phyloP scores from a whole-genome alignment of 2,797 vertebrate genomes.

The Sebastes itinus region DNA sequence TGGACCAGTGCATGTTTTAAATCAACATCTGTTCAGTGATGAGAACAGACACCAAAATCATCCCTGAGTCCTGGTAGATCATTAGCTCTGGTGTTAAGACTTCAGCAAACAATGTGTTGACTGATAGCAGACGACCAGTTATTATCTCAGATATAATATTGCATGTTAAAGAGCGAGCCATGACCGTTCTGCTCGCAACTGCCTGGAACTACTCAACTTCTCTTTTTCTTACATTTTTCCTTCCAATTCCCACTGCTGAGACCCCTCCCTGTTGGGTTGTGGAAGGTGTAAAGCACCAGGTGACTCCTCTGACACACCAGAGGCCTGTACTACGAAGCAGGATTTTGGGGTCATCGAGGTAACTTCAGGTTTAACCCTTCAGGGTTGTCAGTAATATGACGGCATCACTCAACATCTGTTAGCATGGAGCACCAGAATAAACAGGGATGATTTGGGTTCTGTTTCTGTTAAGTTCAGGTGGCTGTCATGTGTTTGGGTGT shows the following conservation, averaged over 20 bases:
- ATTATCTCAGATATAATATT: not conserved
- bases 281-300: no score
- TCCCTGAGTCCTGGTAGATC: constrained; percentile 2
- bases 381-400: no score
- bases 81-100: not conserved
- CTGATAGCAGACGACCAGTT: not conserved
- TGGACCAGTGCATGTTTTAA: not conserved
- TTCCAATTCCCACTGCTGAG: not conserved
- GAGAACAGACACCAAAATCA: constrained; percentile 14
- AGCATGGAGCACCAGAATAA: not conserved
- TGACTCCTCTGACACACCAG: no score
- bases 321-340: no score
- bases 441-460: constrained; percentile 16
- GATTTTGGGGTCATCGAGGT: no score
- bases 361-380: no score
- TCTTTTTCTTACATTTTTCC: not conserved
- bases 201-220: not conserved
- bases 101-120: not conserved
- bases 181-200: not conserved
- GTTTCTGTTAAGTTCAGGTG: not conserved
- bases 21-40: not conserved
- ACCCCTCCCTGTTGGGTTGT: no score
- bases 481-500: not conserved
- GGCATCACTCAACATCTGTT: not conserved
- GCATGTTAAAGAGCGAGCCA: not conserved